Percentiles rank a stretch among this genome's conserved stretches.
Evolutionary conservation across 1,140 invertebrate species (phyloP).

Genomic region (Archegozetes longisetosus): DNA sequence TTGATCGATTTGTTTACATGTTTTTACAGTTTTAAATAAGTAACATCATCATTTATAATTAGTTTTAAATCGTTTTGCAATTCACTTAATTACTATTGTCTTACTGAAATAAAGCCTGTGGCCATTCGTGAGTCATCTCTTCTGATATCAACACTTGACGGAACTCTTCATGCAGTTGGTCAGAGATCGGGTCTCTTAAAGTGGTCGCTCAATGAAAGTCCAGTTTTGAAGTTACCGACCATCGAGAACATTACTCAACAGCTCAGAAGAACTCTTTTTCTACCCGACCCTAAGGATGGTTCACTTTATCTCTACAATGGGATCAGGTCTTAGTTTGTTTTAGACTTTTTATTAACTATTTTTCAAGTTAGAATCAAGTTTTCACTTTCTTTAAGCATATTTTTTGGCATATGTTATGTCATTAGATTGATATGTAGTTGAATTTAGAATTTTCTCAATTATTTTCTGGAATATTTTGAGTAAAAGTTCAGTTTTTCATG

Average conservation of each 20-base stretch:
- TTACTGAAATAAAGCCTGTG: slow-evolving; percentile 8
- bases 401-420: too few relatives aligned
- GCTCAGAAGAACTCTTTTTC: slow-evolving; percentile 45
- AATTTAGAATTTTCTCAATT: too few relatives aligned
- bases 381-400: too few relatives aligned
- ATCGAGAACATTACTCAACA: slow-evolving; percentile 1
- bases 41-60: slow-evolving; percentile 2
- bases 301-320: slow-evolving; percentile 71
- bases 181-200: slow-evolving; percentile 59
- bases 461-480: too few relatives aligned
- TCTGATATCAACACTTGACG: slow-evolving; percentile 78
- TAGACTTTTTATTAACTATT: too few relatives aligned
- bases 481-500: too few relatives aligned
- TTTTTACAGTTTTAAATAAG: too few relatives aligned
- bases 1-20: too few relatives aligned
- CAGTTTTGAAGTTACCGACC: slow-evolving; percentile 32
- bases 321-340: slow-evolving; percentile 31
- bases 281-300: slow-evolving; percentile 92
- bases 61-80: neutral
- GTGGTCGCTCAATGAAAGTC: slow-evolving; percentile 70
- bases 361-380: too few relatives aligned
- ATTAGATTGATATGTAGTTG: too few relatives aligned
- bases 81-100: neutral
- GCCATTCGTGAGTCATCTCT: slow-evolving; percentile 29
- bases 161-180: slow-evolving; percentile 67